A percentile compares a stretch with the other conserved stretches of the same genome.
Evolutionary conservation across 23 tunicate species (phyloP).

Genomic region (Corella eumyota): DNA sequence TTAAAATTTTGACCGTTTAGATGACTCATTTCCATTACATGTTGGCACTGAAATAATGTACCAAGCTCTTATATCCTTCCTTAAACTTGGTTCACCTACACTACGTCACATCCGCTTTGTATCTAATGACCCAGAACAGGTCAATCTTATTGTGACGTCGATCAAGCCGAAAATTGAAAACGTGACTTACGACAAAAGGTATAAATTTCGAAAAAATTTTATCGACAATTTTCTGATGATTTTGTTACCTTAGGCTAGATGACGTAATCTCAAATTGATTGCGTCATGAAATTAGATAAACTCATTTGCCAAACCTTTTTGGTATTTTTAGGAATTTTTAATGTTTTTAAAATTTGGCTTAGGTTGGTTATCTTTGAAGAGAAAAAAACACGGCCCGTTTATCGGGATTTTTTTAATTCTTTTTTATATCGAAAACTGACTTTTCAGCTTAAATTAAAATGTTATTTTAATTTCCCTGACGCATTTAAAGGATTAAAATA

Average conservation of each 20-base stretch:
- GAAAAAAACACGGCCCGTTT: no score
- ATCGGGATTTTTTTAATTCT: no score
- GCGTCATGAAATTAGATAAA: no score
- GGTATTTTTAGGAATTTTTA: no score
- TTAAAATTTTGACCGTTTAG: slow-evolving; percentile 15
- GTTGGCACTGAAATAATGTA: slow-evolving; percentile 55
- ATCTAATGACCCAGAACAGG: slow-evolving; percentile 53
- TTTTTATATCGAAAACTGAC: no score
- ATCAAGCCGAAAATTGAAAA: slow-evolving; percentile 65
- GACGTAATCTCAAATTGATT: background rate
- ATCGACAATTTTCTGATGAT: background rate
- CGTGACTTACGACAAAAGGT: slow-evolving; percentile 61
- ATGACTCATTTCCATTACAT: slow-evolving; percentile 38
- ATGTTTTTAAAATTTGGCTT: no score
- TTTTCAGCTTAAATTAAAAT: no score
- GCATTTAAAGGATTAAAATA: no score
- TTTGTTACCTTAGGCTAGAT: background rate
- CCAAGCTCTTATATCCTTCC: slow-evolving; percentile 43
- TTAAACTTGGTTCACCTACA: slow-evolving; percentile 31
- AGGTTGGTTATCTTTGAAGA: no score
- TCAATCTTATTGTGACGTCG: slow-evolving; percentile 58
- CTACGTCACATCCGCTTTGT: slow-evolving; percentile 55
- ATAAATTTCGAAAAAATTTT: background rate
- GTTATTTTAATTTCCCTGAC: no score
- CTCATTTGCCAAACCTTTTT: no score